Evolutionary conservation across 2,888 invertebrate genomes (phyloP).

Genomic region (Uropetala carovei): DNA sequence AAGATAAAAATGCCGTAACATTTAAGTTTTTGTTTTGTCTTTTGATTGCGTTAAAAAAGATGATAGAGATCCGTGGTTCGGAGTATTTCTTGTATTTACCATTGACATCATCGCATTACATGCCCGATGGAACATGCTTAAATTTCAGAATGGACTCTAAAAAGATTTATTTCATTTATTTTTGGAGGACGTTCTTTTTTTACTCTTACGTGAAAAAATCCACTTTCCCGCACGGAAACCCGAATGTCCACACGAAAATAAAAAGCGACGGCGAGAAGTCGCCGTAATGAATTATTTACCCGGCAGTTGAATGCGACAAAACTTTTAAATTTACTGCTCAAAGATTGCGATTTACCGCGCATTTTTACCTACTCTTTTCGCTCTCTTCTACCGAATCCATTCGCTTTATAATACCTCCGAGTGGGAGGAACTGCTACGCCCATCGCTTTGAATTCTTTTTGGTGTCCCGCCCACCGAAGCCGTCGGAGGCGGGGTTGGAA

Average conservation of each 20-base stretch:
- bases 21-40: too few relatives aligned
- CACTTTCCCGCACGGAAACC: not conserved
- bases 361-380: not conserved
- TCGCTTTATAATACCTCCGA: not conserved
- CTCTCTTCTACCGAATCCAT: not conserved
- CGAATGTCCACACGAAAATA: not conserved
- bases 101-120: too few relatives aligned
- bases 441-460: not conserved
- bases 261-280: not conserved
- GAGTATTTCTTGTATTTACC: too few relatives aligned
- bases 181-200: not conserved
- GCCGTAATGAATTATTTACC: slow-evolving; percentile 19
- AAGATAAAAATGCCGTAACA: too few relatives aligned
- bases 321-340: not conserved
- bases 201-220: not conserved
- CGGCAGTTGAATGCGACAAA: not conserved
- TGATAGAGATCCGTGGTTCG: too few relatives aligned
- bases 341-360: not conserved
- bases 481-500: not conserved
- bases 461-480: not conserved
- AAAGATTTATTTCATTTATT: too few relatives aligned
- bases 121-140: too few relatives aligned
- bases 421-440: not conserved
- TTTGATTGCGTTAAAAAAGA: too few relatives aligned
- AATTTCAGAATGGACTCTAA: too few relatives aligned